phyloP scores from a whole-genome alignment of 2,888 invertebrate genomes.

The Elegia similella region DNA sequence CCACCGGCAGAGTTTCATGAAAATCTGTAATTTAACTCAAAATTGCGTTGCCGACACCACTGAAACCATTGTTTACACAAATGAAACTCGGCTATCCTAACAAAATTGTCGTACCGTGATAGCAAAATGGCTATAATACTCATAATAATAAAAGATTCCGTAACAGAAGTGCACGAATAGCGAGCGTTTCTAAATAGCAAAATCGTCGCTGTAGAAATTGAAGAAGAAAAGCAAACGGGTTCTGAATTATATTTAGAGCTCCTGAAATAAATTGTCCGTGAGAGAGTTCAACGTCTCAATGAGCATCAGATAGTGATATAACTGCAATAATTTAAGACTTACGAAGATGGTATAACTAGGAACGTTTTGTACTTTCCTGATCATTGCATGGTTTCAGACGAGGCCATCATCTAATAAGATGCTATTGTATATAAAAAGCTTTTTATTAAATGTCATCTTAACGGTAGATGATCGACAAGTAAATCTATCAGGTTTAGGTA shows the following conservation, averaged over 20 bases:
- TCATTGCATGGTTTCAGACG: too few relatives aligned
- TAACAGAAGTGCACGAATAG: neutral
- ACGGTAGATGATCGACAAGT: too few relatives aligned
- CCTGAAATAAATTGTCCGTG: constrained; percentile 10
- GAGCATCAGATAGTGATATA: neutral
- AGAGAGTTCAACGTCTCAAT: constrained; percentile 9
- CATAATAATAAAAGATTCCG: neutral
- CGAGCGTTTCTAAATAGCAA: neutral
- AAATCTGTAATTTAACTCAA: neutral
- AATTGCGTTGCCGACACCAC: neutral
- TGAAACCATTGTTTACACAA: neutral
- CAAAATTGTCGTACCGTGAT: neutral
- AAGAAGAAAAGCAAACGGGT: neutral
- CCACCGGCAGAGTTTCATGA: neutral
- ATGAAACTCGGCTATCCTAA: neutral
- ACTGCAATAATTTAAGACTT: neutral
- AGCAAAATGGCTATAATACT: neutral
- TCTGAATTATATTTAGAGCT: constrained; percentile 12
- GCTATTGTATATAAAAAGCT: too few relatives aligned
- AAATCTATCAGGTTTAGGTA: too few relatives aligned
- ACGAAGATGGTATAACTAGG: neutral
- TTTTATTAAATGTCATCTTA: too few relatives aligned
- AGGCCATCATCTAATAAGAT: too few relatives aligned
- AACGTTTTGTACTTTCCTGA: neutral
- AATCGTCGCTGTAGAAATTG: neutral